Conservation (phyloP, 1,140 invertebrate genomes). For the Drosophila athabasca region DNA sequence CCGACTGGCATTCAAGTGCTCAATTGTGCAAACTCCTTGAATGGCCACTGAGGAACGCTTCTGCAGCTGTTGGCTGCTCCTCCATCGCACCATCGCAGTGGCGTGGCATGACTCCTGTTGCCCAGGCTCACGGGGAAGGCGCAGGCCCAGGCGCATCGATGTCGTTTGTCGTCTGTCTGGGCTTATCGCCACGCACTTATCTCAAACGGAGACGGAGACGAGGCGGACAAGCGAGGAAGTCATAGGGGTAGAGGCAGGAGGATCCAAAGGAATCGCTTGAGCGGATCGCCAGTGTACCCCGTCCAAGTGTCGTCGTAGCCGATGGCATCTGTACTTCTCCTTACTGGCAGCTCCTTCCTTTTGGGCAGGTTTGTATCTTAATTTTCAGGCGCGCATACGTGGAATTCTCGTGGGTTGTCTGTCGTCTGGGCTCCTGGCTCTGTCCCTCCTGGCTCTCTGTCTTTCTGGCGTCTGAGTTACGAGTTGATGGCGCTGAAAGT, state of each 20-base stretch:
- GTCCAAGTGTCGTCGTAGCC: too few species aligned
- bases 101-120: conserved; percentile 14
- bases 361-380: conserved; percentile 79
- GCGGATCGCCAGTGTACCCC: too few species aligned
- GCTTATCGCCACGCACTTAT: conserved; percentile 81
- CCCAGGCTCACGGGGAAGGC: conserved; percentile 10
- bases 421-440: conserved; percentile 9
- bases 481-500: conserved; percentile 80
- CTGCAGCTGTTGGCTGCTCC: conserved; percentile 50
- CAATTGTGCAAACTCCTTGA: conserved; percentile 69
- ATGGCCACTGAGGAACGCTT: conserved; percentile 28
- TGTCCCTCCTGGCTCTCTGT: too few species aligned
- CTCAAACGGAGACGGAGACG: conserved; percentile 32
- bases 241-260: conserved; percentile 18
- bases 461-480: conserved; percentile 68
- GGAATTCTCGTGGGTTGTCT: conserved; percentile 62
- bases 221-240: conserved; percentile 39
- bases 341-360: conserved; percentile 53
- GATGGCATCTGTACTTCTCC: too few species aligned
- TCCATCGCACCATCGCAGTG: conserved; percentile 10
- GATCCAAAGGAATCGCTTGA: conserved; percentile 16
- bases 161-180: conserved; percentile 62
- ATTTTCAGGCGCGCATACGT: conserved; percentile 78
- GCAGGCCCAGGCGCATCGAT: conserved; percentile 61
- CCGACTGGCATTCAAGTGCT: conserved; percentile 64